These are phyloP conservation scores for Cheilosia variabilis DNA, from an alignment of 2,888 invertebrate genomes.

Conservation along the genomic window DNA sequence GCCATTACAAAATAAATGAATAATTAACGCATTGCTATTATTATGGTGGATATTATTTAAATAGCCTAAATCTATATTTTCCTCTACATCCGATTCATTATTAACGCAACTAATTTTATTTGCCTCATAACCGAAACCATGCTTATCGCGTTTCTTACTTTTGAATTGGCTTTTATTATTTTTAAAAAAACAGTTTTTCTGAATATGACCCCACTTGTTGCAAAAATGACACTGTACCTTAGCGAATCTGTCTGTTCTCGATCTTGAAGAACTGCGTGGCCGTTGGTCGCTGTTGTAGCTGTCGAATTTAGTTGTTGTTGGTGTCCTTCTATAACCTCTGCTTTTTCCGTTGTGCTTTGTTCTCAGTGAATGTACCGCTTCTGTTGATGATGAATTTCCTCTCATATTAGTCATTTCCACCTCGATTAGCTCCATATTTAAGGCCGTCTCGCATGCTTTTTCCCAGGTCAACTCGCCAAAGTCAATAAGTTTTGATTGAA, in stretches of 20 bases:
- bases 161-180: neutral
- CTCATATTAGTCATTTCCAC: neutral
- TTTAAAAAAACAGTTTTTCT: neutral
- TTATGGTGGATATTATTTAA: neutral
- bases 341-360: neutral
- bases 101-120: neutral
- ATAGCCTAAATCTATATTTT: conserved; percentile 4
- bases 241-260: neutral
- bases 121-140: neutral
- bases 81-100: neutral
- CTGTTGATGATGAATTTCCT: too few relatives aligned
- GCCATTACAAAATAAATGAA: conserved; percentile 2
- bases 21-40: neutral
- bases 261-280: neutral
- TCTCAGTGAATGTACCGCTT: too few relatives aligned
- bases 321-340: neutral
- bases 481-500: neutral
- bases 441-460: neutral
- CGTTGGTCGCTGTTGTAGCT: neutral
- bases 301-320: neutral
- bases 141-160: neutral
- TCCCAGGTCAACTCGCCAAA: neutral
- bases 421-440: neutral
- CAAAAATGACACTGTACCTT: neutral
- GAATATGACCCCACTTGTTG: neutral